Percentiles rank a stretch among this genome's conserved stretches.
These are phyloP conservation scores for Darevskia nairensis DNA, from an alignment of 2,797 vertebrate species.

Conservation along the genomic window DNA sequence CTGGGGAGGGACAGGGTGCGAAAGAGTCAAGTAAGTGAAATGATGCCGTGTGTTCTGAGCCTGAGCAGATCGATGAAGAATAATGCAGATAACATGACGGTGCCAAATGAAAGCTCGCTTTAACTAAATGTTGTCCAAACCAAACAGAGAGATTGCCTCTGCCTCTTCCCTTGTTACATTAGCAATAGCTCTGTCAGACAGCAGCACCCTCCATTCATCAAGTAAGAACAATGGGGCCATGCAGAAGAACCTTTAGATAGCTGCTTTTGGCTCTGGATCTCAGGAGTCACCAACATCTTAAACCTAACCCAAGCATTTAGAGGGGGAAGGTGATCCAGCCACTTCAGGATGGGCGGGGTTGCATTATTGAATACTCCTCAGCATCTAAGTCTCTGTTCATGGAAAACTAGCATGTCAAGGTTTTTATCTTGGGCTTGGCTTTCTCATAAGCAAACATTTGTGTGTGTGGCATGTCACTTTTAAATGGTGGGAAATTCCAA, in stretches of 20 bases:
- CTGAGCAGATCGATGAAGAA: slow-evolving; percentile 51
- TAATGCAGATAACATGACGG: slow-evolving; percentile 25
- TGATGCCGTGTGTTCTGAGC: slow-evolving; percentile 29
- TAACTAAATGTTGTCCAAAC: neutral
- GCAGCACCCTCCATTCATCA: neutral
- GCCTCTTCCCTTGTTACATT: neutral
- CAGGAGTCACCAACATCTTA: neutral
- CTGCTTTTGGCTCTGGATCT: neutral
- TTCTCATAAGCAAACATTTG: neutral
- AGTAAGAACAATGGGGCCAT: neutral
- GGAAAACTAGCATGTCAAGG: neutral
- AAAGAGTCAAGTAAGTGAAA: neutral
- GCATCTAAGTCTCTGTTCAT: neutral
- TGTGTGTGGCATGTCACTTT: neutral
- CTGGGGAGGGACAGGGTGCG: neutral
- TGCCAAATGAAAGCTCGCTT: slow-evolving; percentile 46
- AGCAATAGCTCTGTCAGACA: neutral
- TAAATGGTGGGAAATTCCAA: neutral
- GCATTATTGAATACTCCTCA: neutral
- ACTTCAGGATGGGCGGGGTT: neutral
- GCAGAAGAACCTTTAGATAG: neutral
- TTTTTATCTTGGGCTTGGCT: neutral
- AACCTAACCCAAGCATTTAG: neutral
- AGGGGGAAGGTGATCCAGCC: neutral
- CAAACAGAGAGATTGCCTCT: neutral